These are phyloP conservation scores for Eledone cirrhosa DNA, from an alignment of 2,888 invertebrate genomes.

Conservation along the genomic window DNA sequence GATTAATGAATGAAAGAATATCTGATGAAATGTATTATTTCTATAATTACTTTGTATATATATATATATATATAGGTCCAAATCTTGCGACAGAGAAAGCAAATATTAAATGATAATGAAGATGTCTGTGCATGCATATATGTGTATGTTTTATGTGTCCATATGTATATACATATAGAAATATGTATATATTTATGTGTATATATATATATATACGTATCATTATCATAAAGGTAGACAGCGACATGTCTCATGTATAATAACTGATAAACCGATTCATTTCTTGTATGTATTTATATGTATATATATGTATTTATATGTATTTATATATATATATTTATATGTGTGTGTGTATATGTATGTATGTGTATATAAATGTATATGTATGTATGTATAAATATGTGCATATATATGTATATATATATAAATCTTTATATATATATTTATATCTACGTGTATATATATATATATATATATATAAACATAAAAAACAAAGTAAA, in stretches of 20 bases:
- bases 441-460: neutral
- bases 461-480: too few species aligned
- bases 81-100: too few species aligned
- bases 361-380: neutral
- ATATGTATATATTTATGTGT: neutral
- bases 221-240: neutral
- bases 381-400: neutral
- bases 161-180: too few species aligned
- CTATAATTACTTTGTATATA: neutral
- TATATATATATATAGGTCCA: neutral
- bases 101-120: too few species aligned
- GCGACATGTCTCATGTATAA: neutral
- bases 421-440: slow-evolving; percentile 7
- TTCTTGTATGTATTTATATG: neutral
- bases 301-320: neutral
- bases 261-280: neutral
- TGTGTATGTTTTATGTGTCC: too few species aligned
- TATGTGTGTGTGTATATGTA: neutral
- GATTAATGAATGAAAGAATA: too few species aligned
- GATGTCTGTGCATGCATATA: too few species aligned
- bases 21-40: too few species aligned
- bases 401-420: slow-evolving; percentile 4
- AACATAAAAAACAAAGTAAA: neutral
- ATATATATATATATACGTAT: slow-evolving; percentile 6
- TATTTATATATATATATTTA: neutral